Percentiles rank a stretch among this genome's conserved stretches.
phyloP scores from a whole-genome alignment of 2,113 vertebrate genomes.

The Gallinago jamesoni region DNA sequence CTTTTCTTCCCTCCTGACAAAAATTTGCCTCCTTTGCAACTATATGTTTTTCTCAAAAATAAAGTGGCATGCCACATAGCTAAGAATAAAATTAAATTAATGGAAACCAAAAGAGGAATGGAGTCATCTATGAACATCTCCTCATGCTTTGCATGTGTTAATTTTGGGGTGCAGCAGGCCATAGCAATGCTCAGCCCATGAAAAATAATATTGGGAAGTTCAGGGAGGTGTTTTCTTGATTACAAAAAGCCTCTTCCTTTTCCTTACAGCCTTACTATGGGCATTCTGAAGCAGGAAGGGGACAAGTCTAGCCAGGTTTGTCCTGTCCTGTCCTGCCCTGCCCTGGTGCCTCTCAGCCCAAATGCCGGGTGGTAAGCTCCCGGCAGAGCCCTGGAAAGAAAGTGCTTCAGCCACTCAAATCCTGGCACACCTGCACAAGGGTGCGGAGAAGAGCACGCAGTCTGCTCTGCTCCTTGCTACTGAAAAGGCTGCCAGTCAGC shows the following conservation, averaged over 20 bases:
- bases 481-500: not conserved
- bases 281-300: not conserved
- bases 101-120: not conserved
- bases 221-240: not conserved
- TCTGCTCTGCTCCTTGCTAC: not conserved
- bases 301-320: constrained; percentile 38
- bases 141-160: not conserved
- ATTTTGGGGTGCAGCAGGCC: not conserved
- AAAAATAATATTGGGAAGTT: not conserved
- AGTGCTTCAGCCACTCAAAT: not conserved
- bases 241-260: not conserved
- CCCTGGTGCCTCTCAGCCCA: not conserved
- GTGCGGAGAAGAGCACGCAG: fast-evolving
- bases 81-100: not conserved
- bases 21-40: not conserved
- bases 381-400: not conserved
- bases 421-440: not conserved
- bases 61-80: not conserved
- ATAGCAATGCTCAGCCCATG: not conserved
- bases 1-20: not conserved
- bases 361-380: not conserved
- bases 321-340: constrained; percentile 23
- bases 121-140: not conserved
- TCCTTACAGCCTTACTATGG: not conserved
- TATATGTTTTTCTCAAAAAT: not conserved